Evolutionary conservation across 2,888 invertebrate genomes (phyloP).

Genomic region (Perdita meconis): DNA sequence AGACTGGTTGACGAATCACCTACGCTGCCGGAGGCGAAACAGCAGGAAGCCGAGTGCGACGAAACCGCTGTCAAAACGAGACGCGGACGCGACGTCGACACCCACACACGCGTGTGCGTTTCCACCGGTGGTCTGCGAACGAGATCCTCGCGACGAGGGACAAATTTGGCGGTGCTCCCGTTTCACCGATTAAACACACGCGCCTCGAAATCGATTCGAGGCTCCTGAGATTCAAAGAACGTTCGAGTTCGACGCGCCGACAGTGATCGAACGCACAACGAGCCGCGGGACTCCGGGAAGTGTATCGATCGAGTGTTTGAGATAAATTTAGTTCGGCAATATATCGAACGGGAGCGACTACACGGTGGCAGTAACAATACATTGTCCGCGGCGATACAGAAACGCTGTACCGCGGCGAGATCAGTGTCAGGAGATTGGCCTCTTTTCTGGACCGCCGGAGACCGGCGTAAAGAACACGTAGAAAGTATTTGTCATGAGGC

Average conservation of each 20-base stretch:
- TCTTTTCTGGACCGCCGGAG: slow-evolving; percentile 51
- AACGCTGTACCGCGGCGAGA: slow-evolving; percentile 36
- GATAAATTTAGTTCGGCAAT: background rate
- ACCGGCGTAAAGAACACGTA: slow-evolving; percentile 60
- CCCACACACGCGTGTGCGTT: slow-evolving; percentile 11
- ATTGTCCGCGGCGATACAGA: slow-evolving; percentile 9
- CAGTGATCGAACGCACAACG: no score
- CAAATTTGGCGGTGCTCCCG: slow-evolving; percentile 1
- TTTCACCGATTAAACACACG: no score
- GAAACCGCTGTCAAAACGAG: slow-evolving; percentile 49
- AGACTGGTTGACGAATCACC: slow-evolving; percentile 53
- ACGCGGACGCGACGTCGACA: slow-evolving; percentile 36
- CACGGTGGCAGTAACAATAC: background rate
- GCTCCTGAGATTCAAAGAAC: no score
- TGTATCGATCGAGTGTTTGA: no score
- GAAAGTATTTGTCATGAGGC: slow-evolving; percentile 66
- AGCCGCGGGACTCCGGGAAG: no score
- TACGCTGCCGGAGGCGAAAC: slow-evolving; percentile 48
- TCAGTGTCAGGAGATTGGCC: slow-evolving; percentile 54
- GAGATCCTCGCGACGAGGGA: background rate
- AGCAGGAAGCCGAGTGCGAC: slow-evolving; percentile 56
- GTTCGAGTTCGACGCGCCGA: no score
- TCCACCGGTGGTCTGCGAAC: background rate
- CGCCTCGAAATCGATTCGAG: no score
- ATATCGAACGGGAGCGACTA: no score